Evolutionary conservation across 2,888 invertebrate species (phyloP), one percentile per base, ranked within the genome.

Genomic region (Sturmia bella): DNA sequence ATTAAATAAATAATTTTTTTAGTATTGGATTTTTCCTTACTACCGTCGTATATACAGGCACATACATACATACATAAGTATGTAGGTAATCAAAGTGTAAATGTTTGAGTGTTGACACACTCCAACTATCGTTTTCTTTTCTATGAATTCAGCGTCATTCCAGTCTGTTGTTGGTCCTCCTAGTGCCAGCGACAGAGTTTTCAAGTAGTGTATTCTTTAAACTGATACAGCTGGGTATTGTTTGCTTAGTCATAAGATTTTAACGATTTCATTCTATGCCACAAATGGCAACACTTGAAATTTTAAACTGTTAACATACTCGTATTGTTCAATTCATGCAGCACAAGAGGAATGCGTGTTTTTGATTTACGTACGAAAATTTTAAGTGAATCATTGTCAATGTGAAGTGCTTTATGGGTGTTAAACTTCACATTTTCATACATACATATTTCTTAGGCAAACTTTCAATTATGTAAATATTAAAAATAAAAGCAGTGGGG

Each of bases 1-100:
- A 63, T 63, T 64, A 74, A 74, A 64, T 74, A 45, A 63, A 64
- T 64, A 73, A 63, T 54, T 37, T 32, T n/a, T 4, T n/a, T 63
- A 9, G 41, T 43, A 43, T 54, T 63, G n/a, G 54, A 37, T 73
- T 63, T 54, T 50, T 19, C 43, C 11, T 45, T 45, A 32, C 17
- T 63, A 12, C 21, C 12, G 21, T 48, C 43, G 45, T 63, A 37
- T 12, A 41, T 63, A 6, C 21, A 32, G 3, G 27, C 6, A 27
- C 6, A 6, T 27, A 27, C 7, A 32, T 32, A n/a, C n/a, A n/a
- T n/a, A n/a, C n/a, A n/a, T n/a, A n/a, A n/a, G n/a, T n/a, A n/a
- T n/a, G n/a, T n/a, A n/a, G n/a, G 70, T 59, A 50, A 37, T 37
- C 32, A n/a, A 27, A 37, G 41, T 43, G 7, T 3, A 2, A n/a